Percentiles rank a stretch among this genome's conserved stretches.
Conservation (phyloP, 2,113 vertebrate genomes). For the Pedionomus torquatus region DNA sequence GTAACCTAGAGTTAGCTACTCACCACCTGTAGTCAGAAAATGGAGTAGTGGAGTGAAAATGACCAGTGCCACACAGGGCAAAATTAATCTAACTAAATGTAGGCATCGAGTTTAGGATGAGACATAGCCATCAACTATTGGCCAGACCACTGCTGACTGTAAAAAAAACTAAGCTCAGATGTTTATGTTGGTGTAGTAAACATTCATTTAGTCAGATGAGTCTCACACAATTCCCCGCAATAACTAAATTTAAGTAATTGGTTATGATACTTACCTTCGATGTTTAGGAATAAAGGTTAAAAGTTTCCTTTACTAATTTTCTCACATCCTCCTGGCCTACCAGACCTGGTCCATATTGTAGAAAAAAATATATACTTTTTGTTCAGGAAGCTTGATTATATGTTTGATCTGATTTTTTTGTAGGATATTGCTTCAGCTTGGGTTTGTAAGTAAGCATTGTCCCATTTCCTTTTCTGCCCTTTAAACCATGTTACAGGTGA, state of each 20-base stretch:
- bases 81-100: background rate
- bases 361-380: background rate
- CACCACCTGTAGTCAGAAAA: background rate
- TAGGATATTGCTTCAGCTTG: background rate
- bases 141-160: background rate
- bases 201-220: background rate
- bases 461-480: background rate
- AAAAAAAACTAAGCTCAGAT: background rate
- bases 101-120: background rate
- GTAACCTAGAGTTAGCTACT: background rate
- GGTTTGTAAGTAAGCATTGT: background rate
- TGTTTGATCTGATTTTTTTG: background rate
- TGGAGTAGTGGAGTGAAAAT: background rate
- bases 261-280: background rate
- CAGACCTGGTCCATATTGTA: background rate
- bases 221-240: background rate
- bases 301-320: slow-evolving; percentile 6
- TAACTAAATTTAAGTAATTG: background rate
- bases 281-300: background rate
- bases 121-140: background rate
- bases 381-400: background rate
- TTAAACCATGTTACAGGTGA: background rate
- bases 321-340: background rate
- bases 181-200: background rate
- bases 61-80: background rate